Evolutionary conservation across 2,113 vertebrate genomes (phyloP).

Genomic region (Semicossyphus pulcher): DNA sequence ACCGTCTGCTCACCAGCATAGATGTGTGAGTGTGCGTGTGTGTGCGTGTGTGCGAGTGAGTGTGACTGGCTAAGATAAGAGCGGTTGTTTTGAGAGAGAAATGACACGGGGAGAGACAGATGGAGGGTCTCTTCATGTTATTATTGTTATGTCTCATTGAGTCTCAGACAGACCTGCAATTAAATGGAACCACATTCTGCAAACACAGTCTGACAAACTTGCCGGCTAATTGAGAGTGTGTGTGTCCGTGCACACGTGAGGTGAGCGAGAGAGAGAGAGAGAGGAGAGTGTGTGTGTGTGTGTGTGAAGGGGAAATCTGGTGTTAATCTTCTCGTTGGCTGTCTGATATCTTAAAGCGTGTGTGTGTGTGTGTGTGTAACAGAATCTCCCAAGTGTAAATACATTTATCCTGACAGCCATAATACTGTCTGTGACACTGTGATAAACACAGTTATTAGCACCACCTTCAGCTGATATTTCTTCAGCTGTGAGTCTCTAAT

Average conservation of each 20-base stretch:
- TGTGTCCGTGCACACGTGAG: neutral
- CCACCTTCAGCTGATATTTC: conserved; percentile 53
- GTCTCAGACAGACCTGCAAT: conserved; percentile 72
- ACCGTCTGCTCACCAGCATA: neutral
- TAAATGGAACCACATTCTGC: conserved; percentile 75
- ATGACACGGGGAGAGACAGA: conserved; percentile 52
- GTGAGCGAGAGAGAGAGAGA: neutral
- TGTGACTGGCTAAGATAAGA: conserved; percentile 37
- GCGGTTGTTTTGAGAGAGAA: conserved; percentile 54
- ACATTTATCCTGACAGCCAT: conserved; percentile 60
- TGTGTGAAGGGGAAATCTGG: conserved; percentile 54
- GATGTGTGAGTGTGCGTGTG: neutral
- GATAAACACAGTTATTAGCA: conserved; percentile 63
- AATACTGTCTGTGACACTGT: conserved; percentile 58
- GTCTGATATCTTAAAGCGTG: conserved; percentile 41
- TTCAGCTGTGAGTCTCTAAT: conserved; percentile 61
- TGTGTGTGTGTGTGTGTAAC: conserved; percentile 45
- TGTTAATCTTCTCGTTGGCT: conserved; percentile 70
- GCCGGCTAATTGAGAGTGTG: conserved; percentile 61
- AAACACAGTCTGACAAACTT: conserved; percentile 69
- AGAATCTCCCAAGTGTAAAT: conserved; percentile 68
- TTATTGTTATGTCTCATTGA: conserved; percentile 78
- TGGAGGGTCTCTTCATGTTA: conserved; percentile 64
- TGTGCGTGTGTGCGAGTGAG: conserved; percentile 1
- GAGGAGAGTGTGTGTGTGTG: conserved; percentile 15